Evolutionary conservation across 2,113 vertebrate genomes (phyloP), one percentile per base, ranked within the genome.

Genomic region (Poecile atricapillus): DNA sequence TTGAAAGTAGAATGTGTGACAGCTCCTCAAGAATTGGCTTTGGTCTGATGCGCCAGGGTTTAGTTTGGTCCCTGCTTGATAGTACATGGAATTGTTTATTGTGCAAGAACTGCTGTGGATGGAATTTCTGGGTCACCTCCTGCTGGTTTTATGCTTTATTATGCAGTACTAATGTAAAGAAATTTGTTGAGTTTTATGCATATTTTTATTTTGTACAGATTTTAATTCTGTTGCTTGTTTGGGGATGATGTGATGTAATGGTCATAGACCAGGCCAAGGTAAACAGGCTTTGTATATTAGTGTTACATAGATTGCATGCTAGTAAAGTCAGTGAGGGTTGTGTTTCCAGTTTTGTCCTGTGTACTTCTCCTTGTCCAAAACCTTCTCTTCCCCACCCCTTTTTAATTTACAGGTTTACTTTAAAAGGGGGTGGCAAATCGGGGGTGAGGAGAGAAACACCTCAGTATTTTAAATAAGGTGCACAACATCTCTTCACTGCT

Each of bases 301-400:
- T 97, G 97, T 97, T 97, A 94, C 91, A 91, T 97, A 98, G 98
- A 87, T 93, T 98, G 98, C 98, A 98, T 98, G 98, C 97, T 96
- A 89, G 95, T 97, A 81, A 97, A 97, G 93, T 97, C 93, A 89
- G 91, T 97, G 96, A 96, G 94, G 95, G 81, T 87, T 96, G 62
- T 95, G 95, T 96, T 97, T 96, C 89, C 86, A 87, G 58, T 94
- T 97, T 94, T 96, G 86, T 95, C 82, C 69, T 58, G 90, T 74
- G 76, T 97, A 93, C 68, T 89, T 85, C 88, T 91, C 17, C 74
- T 83, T 80, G 56, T 74, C 28, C 46, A 52, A 65, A 86, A 64
- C 47, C 52, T 21, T 21, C 41, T 60, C 35, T 64, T 39, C 18
- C 67, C 37, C 18, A 23, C 76, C 55, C 43, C 55, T 69, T 77